Evolutionary conservation across 2,888 invertebrate genomes (phyloP), one percentile per base, ranked within the genome.

Genomic region (Timema podura): DNA sequence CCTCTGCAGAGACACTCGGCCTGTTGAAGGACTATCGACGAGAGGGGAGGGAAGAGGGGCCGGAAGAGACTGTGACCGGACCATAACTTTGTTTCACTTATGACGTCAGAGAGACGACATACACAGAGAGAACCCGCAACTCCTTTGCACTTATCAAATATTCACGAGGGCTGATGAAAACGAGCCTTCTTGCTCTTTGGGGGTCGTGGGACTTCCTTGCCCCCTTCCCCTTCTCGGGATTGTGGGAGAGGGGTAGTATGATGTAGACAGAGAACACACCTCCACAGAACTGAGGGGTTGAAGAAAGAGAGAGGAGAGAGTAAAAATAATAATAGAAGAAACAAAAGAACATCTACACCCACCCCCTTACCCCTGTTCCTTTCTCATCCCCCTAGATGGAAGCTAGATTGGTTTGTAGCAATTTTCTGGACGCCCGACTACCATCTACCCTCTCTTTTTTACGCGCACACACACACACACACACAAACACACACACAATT

Each of bases 101-200:
- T 30, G 30, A 30, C 30, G 30, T 30, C 30, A 30, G 30, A 30
- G 30, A 30, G 30, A 30, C 30, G 30, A 30, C 30, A 30, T 30
- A 30, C 30, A 30, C 30, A 30, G 30, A 30, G 61, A 61, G 44
- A 61, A 61, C 61, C 70, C 70, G 72, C 68, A 59, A 65, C 68
- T 71, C 73, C 72, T 73, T 65, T 44, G 44, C 30, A 51, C 73
- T 73, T 74, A 75, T 75, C 74, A 75, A 75, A 75, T 71, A 75
- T 75, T 75, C 75, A 75, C 67, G 72, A 73, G 71, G 71, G 46
- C 74, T 75, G 75, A 75, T 75, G 75, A 75, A 75, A 75, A 75
- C 75, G 75, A 74, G 75, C 72, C 75, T 72, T 71, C 75, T 68
- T 68, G 65, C 57, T 64, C 67, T 64, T 67, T 65, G 48, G 68